Percentiles rank a stretch among this genome's conserved stretches.
Conservation (phyloP, 2,888 invertebrate genomes). For the Polydrusus tereticollis region DNA sequence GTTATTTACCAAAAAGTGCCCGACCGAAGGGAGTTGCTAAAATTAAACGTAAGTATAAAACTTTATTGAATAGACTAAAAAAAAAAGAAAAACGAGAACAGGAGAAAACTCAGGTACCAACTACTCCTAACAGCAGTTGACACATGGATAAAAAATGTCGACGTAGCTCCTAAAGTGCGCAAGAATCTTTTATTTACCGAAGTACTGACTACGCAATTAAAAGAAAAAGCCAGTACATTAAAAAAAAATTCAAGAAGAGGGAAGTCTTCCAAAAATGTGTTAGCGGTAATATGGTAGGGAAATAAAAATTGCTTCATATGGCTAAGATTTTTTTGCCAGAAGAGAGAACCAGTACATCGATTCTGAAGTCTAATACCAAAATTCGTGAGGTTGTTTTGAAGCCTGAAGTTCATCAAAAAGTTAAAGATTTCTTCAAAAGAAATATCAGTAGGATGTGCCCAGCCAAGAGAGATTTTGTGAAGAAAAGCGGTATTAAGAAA, state of each 20-base stretch:
- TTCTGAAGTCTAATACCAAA: neutral
- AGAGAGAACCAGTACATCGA: neutral
- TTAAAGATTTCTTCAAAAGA: slow-evolving; percentile 5
- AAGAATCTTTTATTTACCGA: slow-evolving; percentile 3
- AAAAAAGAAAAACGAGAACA: neutral
- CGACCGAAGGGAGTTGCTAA: no score
- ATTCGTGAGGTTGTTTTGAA: neutral
- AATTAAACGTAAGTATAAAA: slow-evolving; percentile 2
- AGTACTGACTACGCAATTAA: slow-evolving; percentile 6
- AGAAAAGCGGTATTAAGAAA: slow-evolving; percentile 23
- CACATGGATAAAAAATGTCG: neutral
- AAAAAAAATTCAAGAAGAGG: neutral
- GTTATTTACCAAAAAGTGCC: no score
- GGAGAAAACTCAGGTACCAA: neutral
- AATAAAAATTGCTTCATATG: slow-evolving; percentile 7
- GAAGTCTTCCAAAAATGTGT: no score
- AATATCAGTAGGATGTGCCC: slow-evolving; percentile 11
- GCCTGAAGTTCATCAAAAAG: no score
- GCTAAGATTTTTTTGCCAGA: no score
- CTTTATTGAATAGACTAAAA: neutral
- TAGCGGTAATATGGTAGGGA: neutral
- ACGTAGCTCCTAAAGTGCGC: neutral
- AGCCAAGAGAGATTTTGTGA: slow-evolving; percentile 25
- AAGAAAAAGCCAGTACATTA: neutral
- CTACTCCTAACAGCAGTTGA: slow-evolving; percentile 4